Evolutionary conservation across 1,140 invertebrate genomes (phyloP), one percentile per base, ranked within the genome.

Genomic region (Oscheius sp.): DNA sequence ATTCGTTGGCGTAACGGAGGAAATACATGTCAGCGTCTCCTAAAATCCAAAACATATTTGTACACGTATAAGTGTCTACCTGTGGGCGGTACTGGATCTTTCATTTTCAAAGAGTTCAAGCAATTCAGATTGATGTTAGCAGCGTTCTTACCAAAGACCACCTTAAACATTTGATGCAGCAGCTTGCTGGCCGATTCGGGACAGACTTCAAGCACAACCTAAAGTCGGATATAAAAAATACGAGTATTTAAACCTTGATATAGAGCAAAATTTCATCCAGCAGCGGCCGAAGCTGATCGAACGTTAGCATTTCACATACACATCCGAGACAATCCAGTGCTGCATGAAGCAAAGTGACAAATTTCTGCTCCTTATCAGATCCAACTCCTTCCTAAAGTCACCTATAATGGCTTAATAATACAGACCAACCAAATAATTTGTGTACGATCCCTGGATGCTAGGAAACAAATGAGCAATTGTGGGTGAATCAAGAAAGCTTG

Each of bases 101-200:
- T 63, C 61, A 63, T 58, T 29, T 29, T 68, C 15, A 68, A 31
- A 18, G 52, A 58, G 26, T 68, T 59, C 23, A 68, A 49, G 29
- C 36, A 38, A 28, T 38, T 38, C 3, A 65, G 63, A 23, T 68
- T 68, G 23, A 68, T 29, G 28, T 32, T 68, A 15, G 45, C 46
- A 26, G 58, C 46, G 52, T 59, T 68, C 45, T 49, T 68, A 3
- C 66, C 66, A 35, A 68, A 68, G 15, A 68, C 45, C 10, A 62
- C 46, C 32, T 68, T 68, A 49, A 68, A 49, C n/a, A 68, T 23
- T 61, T 68, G 66, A 63, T 58, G 38, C n/a, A 49, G 26, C 3
- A 68, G 52, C 29, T 0, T 18, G 63, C 32, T 68, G 23, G 45
- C 2, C 3, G 55, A 3, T 0, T 26, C 13, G 13, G 66, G 66